These are phyloP conservation scores for Mormyrus hasselquistii DNA, from an alignment of 2,797 vertebrate species.

Conservation along the genomic window DNA sequence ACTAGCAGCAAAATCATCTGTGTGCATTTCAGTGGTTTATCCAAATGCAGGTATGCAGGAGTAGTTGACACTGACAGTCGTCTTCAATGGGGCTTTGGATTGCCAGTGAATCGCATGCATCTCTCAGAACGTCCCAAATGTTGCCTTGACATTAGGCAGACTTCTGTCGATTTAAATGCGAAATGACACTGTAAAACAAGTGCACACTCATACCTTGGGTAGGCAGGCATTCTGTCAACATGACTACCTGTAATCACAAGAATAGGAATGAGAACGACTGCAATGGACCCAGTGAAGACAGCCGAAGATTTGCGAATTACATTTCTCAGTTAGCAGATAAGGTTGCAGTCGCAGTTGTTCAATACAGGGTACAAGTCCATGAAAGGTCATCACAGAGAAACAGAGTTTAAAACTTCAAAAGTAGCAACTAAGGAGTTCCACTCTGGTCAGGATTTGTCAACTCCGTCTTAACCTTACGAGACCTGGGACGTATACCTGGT, in stretches of 20 bases:
- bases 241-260: not conserved
- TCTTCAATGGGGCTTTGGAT: not conserved
- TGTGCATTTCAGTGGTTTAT: not conserved
- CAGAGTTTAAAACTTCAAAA: too few species aligned
- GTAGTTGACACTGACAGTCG: not conserved
- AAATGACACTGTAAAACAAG: not conserved
- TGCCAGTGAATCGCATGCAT: not conserved
- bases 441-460: too few species aligned
- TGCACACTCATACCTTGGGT: not conserved
- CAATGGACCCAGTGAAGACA: not conserved
- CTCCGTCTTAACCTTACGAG: too few species aligned
- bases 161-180: not conserved
- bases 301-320: slow-evolving; percentile 29
- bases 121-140: not conserved
- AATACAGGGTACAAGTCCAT: too few species aligned
- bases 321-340: slow-evolving; percentile 47
- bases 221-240: not conserved
- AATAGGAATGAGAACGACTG: not conserved
- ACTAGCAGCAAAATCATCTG: not conserved
- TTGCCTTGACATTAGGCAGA: not conserved
- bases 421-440: too few species aligned
- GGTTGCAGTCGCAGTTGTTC: not conserved
- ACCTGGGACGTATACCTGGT: too few species aligned
- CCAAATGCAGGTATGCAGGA: not conserved
- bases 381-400: too few species aligned